Conservation (phyloP, 92 coral and sea anemone genomes). For the Paramuricea clavata region DNA sequence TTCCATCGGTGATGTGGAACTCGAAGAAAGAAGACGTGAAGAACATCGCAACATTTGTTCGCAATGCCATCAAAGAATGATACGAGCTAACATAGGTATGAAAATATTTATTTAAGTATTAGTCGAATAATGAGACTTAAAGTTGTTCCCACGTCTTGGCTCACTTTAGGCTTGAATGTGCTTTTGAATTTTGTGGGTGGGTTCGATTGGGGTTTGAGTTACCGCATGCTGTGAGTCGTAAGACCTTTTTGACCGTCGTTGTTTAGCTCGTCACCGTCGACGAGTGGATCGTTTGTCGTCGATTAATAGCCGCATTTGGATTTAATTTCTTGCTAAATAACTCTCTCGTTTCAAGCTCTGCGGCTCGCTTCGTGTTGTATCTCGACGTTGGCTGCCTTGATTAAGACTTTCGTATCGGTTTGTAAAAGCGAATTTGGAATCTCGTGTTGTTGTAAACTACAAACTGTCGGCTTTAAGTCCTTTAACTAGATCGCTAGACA, state of each 20-base stretch:
- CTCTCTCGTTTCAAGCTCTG: background rate
- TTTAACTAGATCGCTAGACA: background rate
- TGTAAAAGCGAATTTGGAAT: background rate
- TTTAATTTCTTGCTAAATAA: background rate
- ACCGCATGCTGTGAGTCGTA: conserved; percentile 26
- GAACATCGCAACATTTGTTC: conserved; percentile 28
- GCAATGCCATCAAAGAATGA: conserved; percentile 40
- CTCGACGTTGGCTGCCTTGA: background rate
- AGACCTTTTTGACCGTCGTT: conserved; percentile 1
- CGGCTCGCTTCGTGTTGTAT: background rate
- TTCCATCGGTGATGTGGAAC: background rate
- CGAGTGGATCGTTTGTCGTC: background rate
- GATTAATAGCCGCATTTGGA: background rate
- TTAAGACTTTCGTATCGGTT: background rate
- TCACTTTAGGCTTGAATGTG: background rate
- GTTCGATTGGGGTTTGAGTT: background rate
- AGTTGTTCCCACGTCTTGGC: background rate
- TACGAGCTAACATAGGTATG: conserved; percentile 25
- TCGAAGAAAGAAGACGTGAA: background rate
- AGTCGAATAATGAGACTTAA: background rate
- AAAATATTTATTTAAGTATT: background rate
- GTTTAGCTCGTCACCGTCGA: background rate
- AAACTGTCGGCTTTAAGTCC: no score
- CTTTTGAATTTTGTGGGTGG: conserved; percentile 2
- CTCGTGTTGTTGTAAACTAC: background rate